Percentiles rank a stretch among this genome's conserved stretches.
phyloP scores from a whole-genome alignment of 2,888 invertebrate genomes.

The Hemistola chrysoprasaria region DNA sequence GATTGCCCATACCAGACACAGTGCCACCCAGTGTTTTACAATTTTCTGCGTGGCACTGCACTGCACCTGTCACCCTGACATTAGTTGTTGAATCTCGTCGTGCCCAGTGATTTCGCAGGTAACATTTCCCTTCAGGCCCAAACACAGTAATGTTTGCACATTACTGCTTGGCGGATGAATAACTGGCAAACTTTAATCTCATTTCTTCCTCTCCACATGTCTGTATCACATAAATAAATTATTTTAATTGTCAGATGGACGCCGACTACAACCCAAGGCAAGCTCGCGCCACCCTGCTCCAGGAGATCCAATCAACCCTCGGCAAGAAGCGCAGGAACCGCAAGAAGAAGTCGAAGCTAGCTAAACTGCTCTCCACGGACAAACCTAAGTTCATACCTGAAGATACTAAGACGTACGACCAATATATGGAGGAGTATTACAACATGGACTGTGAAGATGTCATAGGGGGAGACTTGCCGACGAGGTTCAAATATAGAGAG shows the following conservation, averaged over 20 bases:
- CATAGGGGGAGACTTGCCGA: conserved; percentile 94
- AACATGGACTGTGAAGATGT: conserved; percentile 97
- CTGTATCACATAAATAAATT: too few species aligned
- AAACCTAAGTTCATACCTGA: conserved; percentile 94
- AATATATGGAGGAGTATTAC: conserved; percentile 98
- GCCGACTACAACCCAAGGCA: conserved; percentile 89
- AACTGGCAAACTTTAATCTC: too few species aligned
- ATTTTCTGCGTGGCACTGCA: too few species aligned
- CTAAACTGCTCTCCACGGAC: conserved; percentile 85
- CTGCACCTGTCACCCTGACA: too few species aligned
- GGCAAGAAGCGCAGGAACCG: conserved; percentile 83
- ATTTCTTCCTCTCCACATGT: too few species aligned
- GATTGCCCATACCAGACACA: too few species aligned
- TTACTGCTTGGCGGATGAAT: too few species aligned
- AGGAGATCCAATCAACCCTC: conserved; percentile 76
- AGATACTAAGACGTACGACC: conserved; percentile 86
- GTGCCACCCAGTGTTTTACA: too few species aligned
- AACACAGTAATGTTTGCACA: too few species aligned
- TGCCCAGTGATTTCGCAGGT: too few species aligned
- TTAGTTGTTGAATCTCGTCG: too few species aligned
- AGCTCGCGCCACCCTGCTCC: conserved; percentile 73
- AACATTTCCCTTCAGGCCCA: too few species aligned
- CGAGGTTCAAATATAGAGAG: conserved; percentile 95
- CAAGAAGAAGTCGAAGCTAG: conserved; percentile 88
- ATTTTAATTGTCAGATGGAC: conserved; percentile 86